Conservation (phyloP, 2,113 vertebrate genomes). For the Entelurus aequoreus region DNA sequence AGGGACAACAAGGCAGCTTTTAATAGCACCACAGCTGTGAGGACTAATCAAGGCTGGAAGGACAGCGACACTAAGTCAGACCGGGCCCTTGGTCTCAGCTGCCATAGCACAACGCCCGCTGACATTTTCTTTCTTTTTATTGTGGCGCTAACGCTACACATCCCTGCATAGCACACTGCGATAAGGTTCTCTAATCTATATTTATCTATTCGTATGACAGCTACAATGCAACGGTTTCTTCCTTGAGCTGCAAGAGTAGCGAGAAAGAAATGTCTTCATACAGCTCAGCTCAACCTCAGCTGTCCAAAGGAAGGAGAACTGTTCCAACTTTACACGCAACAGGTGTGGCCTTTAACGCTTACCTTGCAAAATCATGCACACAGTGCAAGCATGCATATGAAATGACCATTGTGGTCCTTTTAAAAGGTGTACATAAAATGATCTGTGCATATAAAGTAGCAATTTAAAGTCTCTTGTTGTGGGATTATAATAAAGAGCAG, state of each 20-base stretch:
- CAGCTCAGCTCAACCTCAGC: slow-evolving; percentile 28
- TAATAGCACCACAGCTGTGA: slow-evolving; percentile 74
- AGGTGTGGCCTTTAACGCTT: slow-evolving; percentile 13
- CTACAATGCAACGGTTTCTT: neutral
- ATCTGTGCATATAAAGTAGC: too few relatives aligned
- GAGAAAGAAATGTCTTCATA: slow-evolving; percentile 6
- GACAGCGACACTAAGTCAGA: slow-evolving; percentile 63
- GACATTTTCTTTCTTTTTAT: slow-evolving; percentile 14
- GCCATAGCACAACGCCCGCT: slow-evolving; percentile 38
- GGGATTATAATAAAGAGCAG: too few relatives aligned
- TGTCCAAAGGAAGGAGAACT: slow-evolving; percentile 17
- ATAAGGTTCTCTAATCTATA: neutral
- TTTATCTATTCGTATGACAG: neutral
- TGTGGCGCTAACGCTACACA: slow-evolving; percentile 29
- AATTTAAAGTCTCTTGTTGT: too few relatives aligned
- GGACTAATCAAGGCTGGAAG: slow-evolving; percentile 52
- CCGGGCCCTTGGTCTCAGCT: slow-evolving; percentile 39
- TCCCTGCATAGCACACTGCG: neutral
- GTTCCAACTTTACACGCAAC: slow-evolving; percentile 8
- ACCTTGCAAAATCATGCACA: neutral
- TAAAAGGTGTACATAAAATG: too few relatives aligned
- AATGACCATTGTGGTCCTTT: too few relatives aligned
- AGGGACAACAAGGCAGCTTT: slow-evolving; percentile 60
- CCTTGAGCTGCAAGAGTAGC: slow-evolving; percentile 1
- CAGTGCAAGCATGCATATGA: neutral